A percentile compares a stretch with the other conserved stretches of the same genome.
These are phyloP conservation scores for Melanotaenia duboulayi DNA, from an alignment of 2,113 vertebrate genomes.

Conservation along the genomic window DNA sequence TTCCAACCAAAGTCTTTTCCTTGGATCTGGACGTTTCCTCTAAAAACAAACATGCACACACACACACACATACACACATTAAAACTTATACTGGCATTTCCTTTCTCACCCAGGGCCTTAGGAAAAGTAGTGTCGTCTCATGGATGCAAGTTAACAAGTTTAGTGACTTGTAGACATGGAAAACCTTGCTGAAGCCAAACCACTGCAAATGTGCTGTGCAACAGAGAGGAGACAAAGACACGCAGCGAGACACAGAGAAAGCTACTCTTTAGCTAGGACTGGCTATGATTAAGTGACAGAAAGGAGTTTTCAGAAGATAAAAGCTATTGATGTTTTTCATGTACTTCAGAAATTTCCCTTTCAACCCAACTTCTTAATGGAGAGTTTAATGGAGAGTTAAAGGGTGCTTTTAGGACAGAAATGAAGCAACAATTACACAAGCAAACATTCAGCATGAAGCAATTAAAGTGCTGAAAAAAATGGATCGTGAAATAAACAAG, in stretches of 20 bases:
- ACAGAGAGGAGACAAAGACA: neutral
- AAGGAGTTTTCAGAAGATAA: neutral
- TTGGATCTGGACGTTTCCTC: constrained; percentile 62
- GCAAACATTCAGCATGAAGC: neutral
- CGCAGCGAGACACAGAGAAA: constrained; percentile 10
- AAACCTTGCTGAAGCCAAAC: constrained; percentile 61
- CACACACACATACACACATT: constrained; percentile 21
- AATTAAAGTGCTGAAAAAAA: neutral
- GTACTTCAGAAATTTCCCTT: constrained; percentile 14
- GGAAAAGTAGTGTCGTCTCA: constrained; percentile 69
- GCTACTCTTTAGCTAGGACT: constrained; percentile 2
- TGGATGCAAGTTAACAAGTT: constrained; percentile 58
- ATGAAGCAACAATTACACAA: neutral
- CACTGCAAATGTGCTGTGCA: constrained; percentile 35
- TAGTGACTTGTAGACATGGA: constrained; percentile 66
- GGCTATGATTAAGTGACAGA: constrained; percentile 31
- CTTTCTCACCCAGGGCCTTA: constrained; percentile 59
- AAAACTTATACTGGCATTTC: constrained; percentile 57
- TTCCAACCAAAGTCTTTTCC: constrained; percentile 71
- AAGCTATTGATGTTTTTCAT: constrained; percentile 14
- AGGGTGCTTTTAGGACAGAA: constrained; percentile 12
- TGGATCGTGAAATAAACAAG: neutral
- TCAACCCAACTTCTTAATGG: neutral
- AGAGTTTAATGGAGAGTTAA: constrained; percentile 6
- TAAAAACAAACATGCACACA: constrained; percentile 50